Evolutionary conservation across 2,113 vertebrate genomes (phyloP), one percentile per base, ranked within the genome.

Genomic region (Penelope pileata): DNA sequence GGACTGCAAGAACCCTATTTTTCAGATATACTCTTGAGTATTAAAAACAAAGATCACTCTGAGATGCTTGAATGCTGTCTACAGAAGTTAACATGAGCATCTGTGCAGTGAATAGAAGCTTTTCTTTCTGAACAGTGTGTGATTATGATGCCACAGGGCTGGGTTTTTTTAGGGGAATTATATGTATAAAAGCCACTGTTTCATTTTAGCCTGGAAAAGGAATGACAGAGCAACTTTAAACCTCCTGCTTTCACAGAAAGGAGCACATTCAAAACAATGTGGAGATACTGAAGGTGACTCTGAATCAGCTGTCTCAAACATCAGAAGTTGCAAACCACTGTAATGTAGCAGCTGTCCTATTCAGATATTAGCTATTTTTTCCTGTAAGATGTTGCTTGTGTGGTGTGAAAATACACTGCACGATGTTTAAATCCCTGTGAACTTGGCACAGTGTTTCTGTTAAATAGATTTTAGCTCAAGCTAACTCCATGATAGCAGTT

Each of bases 41-140:
- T 21, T 83, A 63, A 80, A 36, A 27, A 9, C 17, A 30, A 38
- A 50, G 22, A 34, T 45, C 15, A 0, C 32, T 58, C 24, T 30
- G 72, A 86, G n/a, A 36, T 48, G 80, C 32, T 83, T 45, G 30
- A 30, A 24, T 86, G 22, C 19, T n/a, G 15, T 6, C 13, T 56
- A 3, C 5, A 0, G 7, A n/a, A 83, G 36, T 16, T 5, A 3
- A 3, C 24, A 16, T 30, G 3, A 43, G 26, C 51, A 17, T 30
- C 34, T 36, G 6, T 54, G 0, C 42, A 51, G 87, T 36, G 32
- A 51, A 85, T 48, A 18, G 45, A 68, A 79, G 17, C 15, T 29
- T 83, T 36, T 77, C 36, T 77, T 82, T 48, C 34, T 36, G n/a
- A 70, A 42, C 9, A 10, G 36, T 11, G 2, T 32, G 10, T 36